A percentile compares a stretch with the other conserved stretches of the same genome.
These are phyloP conservation scores for Cichlasoma orientale DNA, from an alignment of 2,797 vertebrate species.

Conservation along the genomic window DNA sequence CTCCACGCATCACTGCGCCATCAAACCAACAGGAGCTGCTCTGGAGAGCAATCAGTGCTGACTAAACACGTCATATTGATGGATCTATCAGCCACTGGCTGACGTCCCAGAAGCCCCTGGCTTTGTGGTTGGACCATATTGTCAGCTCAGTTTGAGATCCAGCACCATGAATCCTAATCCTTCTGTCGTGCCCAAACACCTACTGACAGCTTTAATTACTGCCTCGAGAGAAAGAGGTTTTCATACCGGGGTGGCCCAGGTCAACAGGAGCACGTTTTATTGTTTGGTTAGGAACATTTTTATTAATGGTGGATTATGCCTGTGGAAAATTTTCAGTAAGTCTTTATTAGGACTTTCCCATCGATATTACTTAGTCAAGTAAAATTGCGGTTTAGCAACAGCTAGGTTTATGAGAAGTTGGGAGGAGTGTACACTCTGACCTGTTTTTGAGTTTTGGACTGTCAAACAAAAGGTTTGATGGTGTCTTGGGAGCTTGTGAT, in stretches of 20 bases:
- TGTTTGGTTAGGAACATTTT: background rate
- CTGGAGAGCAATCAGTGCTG: slow-evolving; percentile 54
- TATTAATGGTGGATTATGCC: background rate
- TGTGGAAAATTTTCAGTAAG: background rate
- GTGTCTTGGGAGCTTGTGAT: background rate
- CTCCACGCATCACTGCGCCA: slow-evolving; percentile 27
- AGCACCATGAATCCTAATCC: slow-evolving; percentile 52
- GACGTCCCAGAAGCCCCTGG: slow-evolving; percentile 60
- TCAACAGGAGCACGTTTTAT: slow-evolving; percentile 7
- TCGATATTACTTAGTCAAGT: background rate
- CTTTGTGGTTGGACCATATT: slow-evolving; percentile 64
- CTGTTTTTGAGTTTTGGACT: background rate
- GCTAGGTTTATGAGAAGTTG: background rate
- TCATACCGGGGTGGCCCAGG: background rate
- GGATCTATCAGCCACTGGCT: slow-evolving; percentile 71
- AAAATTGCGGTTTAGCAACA: background rate
- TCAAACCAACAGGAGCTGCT: slow-evolving; percentile 51
- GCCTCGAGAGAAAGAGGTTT: slow-evolving; percentile 6
- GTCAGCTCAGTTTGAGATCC: slow-evolving; percentile 66
- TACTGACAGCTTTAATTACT: slow-evolving; percentile 67
- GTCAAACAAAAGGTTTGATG: accelerated
- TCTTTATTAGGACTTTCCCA: background rate
- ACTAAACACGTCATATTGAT: slow-evolving; percentile 62
- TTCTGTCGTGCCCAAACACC: slow-evolving; percentile 44
- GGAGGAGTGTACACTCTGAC: background rate